phyloP scores from a whole-genome alignment of 2,888 invertebrate species.

The Leucoptera coffeella region DNA sequence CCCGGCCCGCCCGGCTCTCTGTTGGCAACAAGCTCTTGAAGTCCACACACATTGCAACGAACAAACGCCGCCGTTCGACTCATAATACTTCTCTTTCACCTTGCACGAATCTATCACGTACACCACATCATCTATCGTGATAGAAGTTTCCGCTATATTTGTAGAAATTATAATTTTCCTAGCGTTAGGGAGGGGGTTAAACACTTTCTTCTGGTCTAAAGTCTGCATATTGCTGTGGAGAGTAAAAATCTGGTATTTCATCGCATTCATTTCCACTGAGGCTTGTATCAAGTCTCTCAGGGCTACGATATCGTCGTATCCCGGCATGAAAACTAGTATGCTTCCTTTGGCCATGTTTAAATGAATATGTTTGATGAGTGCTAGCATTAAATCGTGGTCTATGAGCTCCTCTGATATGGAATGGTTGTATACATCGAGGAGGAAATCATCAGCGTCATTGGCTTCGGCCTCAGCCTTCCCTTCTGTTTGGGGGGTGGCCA shows the following conservation, averaged over 20 bases:
- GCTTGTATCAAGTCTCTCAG: constrained; percentile 60
- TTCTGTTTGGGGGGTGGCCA: constrained; percentile 31
- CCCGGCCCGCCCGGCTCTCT: constrained; percentile 85
- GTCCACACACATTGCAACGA: constrained; percentile 78
- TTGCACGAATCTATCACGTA: constrained; percentile 97
- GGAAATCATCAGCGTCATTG: constrained; percentile 49
- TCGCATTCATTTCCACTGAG: constrained; percentile 40
- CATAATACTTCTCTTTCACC: constrained; percentile 95
- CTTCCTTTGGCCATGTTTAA: constrained; percentile 60
- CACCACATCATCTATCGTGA: constrained; percentile 97
- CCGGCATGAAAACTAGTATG: constrained; percentile 86
- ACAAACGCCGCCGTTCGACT: constrained; percentile 83
- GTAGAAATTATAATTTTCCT: constrained; percentile 94
- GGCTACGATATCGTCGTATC: constrained; percentile 86
- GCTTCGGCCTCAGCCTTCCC: constrained; percentile 4
- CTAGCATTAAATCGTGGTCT: constrained; percentile 68
- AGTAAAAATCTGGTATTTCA: constrained; percentile 62
- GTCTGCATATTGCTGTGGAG: constrained; percentile 91
- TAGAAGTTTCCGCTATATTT: constrained; percentile 97
- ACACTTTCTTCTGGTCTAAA: constrained; percentile 74
- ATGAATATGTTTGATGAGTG: constrained; percentile 55
- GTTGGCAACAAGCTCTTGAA: constrained; percentile 80
- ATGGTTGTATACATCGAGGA: constrained; percentile 68
- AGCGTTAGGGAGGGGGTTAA: constrained; percentile 60
- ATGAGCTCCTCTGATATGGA: constrained; percentile 67